These are phyloP conservation scores for Diploptera punctata DNA, from an alignment of 2,888 invertebrate species.

Conservation along the genomic window DNA sequence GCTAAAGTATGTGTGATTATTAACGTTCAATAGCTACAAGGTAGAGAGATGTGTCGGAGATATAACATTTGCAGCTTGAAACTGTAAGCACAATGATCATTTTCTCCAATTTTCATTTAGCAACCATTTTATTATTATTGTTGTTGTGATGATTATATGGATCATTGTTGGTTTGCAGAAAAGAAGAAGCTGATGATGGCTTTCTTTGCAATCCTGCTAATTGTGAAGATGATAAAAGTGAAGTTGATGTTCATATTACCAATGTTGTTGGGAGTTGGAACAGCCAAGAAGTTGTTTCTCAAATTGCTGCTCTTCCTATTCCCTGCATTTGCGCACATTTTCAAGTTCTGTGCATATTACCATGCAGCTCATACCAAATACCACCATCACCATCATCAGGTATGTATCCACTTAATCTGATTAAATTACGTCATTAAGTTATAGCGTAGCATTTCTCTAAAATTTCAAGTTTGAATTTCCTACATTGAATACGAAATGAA, in stretches of 20 bases:
- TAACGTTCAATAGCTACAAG: too few species aligned
- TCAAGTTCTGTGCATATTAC: conserved; percentile 85
- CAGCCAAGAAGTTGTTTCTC: conserved; percentile 83
- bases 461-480: too few species aligned
- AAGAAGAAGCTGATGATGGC: conserved; percentile 76
- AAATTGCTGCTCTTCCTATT: conserved; percentile 82
- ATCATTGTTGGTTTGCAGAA: neutral
- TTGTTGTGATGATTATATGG: too few species aligned
- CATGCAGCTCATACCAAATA: conserved; percentile 68
- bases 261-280: conserved; percentile 76
- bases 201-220: conserved; percentile 75
- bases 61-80: neutral
- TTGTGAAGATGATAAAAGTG: conserved; percentile 79
- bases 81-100: too few species aligned
- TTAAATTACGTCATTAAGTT: too few species aligned
- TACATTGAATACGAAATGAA: too few species aligned
- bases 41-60: neutral
- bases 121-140: neutral
- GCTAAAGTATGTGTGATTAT: too few species aligned
- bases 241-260: conserved; percentile 83
- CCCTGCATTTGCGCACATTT: conserved; percentile 81
- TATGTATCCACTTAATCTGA: conserved; percentile 34
- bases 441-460: too few species aligned
- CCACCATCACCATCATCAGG: conserved; percentile 80
- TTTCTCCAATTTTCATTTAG: neutral